Percentiles rank a stretch among this genome's conserved stretches.
phyloP scores from a whole-genome alignment of 2,113 vertebrate species.

The Callionymus lyra region DNA sequence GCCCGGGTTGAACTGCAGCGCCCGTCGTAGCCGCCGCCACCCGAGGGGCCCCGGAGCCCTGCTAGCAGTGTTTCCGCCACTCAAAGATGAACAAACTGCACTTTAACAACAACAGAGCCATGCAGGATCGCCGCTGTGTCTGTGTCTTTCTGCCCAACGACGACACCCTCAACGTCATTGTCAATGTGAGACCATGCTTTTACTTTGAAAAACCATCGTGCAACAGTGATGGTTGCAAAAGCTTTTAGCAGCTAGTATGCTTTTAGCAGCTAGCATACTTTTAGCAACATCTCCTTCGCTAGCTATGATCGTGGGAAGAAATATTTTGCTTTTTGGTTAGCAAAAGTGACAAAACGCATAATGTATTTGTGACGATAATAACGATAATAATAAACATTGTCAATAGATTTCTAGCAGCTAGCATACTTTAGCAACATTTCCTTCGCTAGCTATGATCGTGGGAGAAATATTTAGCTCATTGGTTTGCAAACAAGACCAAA shows the following conservation, averaged over 20 bases:
- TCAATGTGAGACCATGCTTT: constrained; percentile 74
- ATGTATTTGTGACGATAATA: too few species aligned
- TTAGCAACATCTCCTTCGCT: too few species aligned
- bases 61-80: constrained; percentile 37
- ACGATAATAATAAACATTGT: too few species aligned
- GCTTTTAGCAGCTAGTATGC: not conserved
- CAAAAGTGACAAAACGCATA: too few species aligned
- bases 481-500: too few species aligned
- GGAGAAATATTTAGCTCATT: too few species aligned
- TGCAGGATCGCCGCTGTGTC: constrained; percentile 98
- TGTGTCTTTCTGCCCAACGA: constrained; percentile 97
- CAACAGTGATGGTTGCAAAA: not conserved
- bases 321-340: too few species aligned
- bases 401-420: too few species aligned
- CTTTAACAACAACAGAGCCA: constrained; percentile 96
- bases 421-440: too few species aligned
- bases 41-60: not conserved
- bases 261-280: too few species aligned
- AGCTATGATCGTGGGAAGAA: too few species aligned
- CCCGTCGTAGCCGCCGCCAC: constrained; percentile 29
- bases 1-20: constrained; percentile 43
- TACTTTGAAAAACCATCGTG: not conserved
- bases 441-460: too few species aligned
- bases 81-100: constrained; percentile 92
- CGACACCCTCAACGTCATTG: constrained; percentile 92